Percentiles rank a stretch among this genome's conserved stretches.
Evolutionary conservation across 2,797 vertebrate genomes (phyloP).

Genomic region (Bradypodion ventrale): DNA sequence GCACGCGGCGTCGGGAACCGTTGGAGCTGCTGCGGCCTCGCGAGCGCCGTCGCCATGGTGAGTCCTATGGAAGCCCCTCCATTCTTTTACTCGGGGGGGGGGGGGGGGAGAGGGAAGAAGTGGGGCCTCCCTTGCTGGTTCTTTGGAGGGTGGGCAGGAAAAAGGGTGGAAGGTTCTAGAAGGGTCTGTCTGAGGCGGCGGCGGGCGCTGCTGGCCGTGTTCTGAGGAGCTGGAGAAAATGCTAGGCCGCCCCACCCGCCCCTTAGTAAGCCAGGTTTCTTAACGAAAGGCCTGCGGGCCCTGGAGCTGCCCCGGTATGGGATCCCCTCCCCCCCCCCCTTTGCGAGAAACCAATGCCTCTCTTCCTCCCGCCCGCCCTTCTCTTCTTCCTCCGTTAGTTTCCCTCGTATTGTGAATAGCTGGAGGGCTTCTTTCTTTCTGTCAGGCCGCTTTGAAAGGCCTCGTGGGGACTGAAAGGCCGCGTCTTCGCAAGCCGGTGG

Average conservation of each 20-base stretch:
- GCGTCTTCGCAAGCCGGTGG: neutral
- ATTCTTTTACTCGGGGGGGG: neutral
- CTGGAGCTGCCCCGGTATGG: too few relatives aligned
- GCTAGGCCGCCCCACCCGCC: neutral
- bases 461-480: neutral
- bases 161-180: conserved; percentile 12
- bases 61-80: neutral
- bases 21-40: neutral
- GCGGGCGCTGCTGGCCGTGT: too few relatives aligned
- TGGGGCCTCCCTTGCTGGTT: neutral
- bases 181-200: neutral
- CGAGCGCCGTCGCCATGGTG: conserved; percentile 7
- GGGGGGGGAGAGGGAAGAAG: too few relatives aligned
- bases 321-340: too few relatives aligned
- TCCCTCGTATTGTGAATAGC: neutral
- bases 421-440: neutral
- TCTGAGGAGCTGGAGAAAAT: too few relatives aligned
- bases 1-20: neutral
- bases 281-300: neutral
- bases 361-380: too few relatives aligned
- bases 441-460: neutral
- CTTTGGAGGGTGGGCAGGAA: too few relatives aligned
- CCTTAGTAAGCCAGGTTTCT: neutral
- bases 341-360: neutral
- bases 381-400: neutral